Base-by-base conservation (phyloP, 2,113 vertebrate species). In the Gorsachius goisagi region DNA sequence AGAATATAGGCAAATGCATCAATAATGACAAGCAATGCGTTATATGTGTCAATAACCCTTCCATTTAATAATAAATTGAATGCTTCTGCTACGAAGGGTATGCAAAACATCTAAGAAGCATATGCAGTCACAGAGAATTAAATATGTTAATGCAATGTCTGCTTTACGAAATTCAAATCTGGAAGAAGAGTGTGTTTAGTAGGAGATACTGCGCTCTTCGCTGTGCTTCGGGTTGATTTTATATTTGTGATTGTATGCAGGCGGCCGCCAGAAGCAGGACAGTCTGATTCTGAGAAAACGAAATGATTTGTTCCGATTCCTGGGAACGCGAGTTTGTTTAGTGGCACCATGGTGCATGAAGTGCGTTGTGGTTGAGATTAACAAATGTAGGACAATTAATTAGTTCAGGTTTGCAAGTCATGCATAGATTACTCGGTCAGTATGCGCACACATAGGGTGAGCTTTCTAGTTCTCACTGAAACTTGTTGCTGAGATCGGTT, bases 351-450 rank as follows among this genome's bases (percentile, higher is more conserved):
- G 58, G 73, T 50, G 67, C 33, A 24, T 69, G 75, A 41, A 72
- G 18, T 23, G 6, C 0, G 0, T 73, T 44, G 49, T 82, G 56
- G 49, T 45, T 69, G 77, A 85, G 94, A 73, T 93, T 77, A 87
- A 72, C 68, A 78, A 55, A 52, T 52, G 50, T 6, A 62, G 77
- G 66, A 27, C 74, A 91, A 66, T 92, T 89, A 89, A 97, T 97
- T 92, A 94, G 58, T 87, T 95, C 41, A 79, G 87, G 62, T 76
- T 89, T 94, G 49, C 55, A 44, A 82, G 66, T 73, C 39, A 19
- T 12, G 30, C 18, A 2, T 28, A 27, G 53, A 35, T 87, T 87
- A 62, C 35, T 92, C 2, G 4, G 37, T 49, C 64, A 39, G 19
- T 66, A 63, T 3, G 3, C 1, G 27, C 39, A 37, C 53, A 26